phyloP scores from a whole-genome alignment of 53 echinoderm and acorn worm species.

The Temnopleurus reevesii region DNA sequence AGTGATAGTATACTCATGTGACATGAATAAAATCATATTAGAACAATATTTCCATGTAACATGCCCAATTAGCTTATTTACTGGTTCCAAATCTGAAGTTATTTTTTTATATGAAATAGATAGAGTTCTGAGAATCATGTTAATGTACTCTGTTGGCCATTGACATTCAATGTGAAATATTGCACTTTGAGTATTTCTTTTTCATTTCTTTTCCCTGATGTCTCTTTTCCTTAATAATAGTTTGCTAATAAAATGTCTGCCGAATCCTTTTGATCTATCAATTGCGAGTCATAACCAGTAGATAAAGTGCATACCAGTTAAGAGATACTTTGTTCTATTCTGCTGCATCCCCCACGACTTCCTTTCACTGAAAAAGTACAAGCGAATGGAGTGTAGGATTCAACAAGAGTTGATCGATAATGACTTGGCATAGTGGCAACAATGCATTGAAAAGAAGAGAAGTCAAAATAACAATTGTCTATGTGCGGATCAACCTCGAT shows the following conservation, averaged over 20 bases:
- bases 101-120: too few relatives aligned
- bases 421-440: slow-evolving; percentile 25
- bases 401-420: neutral
- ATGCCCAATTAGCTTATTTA: too few relatives aligned
- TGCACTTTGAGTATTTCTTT: neutral
- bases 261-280: neutral
- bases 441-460: slow-evolving; percentile 20
- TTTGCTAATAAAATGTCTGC: neutral
- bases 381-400: neutral
- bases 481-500: neutral
- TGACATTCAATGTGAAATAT: neutral
- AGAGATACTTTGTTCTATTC: neutral
- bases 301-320: neutral
- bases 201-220: neutral
- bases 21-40: too few relatives aligned
- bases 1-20: too few relatives aligned
- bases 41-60: too few relatives aligned
- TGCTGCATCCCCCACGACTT: slow-evolving; percentile 12
- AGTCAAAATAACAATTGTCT: slow-evolving; percentile 48
- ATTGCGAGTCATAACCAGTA: neutral
- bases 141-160: too few relatives aligned
- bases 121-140: too few relatives aligned
- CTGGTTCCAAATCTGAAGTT: too few relatives aligned
- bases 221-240: neutral
- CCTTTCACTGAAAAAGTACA: slow-evolving; percentile 20